phyloP scores from a whole-genome alignment of 2,113 vertebrate genomes.

The Pygoscelis antarcticus region DNA sequence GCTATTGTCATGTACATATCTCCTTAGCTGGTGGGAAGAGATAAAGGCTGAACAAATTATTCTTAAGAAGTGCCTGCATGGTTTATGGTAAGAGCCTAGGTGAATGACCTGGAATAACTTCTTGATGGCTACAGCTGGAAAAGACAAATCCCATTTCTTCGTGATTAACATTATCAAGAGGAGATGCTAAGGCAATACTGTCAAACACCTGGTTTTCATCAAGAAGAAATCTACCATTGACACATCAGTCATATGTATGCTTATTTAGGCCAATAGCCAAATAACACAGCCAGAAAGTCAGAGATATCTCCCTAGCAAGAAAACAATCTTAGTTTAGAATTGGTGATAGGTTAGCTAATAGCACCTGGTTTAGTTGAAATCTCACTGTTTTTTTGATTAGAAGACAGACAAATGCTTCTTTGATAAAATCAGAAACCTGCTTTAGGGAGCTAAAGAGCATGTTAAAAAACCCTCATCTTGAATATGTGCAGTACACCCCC shows the following conservation, averaged over 20 bases:
- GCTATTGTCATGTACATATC: not conserved
- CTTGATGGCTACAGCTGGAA: not conserved
- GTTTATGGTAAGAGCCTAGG: not conserved
- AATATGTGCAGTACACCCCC: not conserved
- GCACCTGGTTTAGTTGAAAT: not conserved
- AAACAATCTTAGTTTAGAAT: not conserved
- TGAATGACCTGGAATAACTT: not conserved
- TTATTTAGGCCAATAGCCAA: not conserved
- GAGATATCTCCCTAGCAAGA: not conserved
- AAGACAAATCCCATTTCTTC: not conserved
- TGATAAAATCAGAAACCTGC: not conserved
- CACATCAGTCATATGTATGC: not conserved
- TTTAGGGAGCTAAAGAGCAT: not conserved
- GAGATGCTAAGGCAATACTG: not conserved
- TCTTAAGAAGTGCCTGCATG: not conserved
- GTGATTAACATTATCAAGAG: not conserved
- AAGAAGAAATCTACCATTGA: not conserved
- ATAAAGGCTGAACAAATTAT: not conserved
- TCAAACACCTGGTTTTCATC: conserved; percentile 5
- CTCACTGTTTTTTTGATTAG: not conserved
- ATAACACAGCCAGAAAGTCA: not conserved
- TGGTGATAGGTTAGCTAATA: not conserved
- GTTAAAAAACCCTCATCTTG: not conserved
- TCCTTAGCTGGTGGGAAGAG: not conserved
- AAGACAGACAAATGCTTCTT: not conserved